A percentile compares a stretch with the other conserved stretches of the same genome.
phyloP scores from a whole-genome alignment of 2,888 invertebrate genomes.

The Oligia latruncula region DNA sequence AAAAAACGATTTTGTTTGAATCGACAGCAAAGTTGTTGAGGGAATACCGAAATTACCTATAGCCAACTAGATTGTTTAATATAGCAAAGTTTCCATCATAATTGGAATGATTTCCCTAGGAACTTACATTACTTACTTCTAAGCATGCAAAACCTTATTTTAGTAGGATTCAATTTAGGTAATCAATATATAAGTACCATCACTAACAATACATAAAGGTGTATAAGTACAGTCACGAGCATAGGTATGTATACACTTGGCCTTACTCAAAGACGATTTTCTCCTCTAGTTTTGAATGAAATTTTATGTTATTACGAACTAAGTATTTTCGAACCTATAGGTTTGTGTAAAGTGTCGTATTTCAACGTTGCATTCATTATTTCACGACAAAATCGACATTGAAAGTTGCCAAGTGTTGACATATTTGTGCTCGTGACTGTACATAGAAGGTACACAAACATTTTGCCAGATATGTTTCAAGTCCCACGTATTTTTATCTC shows the following conservation, averaged over 20 bases:
- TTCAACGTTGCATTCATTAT: too few relatives aligned
- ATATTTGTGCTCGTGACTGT: too few relatives aligned
- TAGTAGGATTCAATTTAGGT: conserved; percentile 16
- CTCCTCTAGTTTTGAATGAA: too few relatives aligned
- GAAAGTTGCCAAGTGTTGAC: too few relatives aligned
- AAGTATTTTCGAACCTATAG: too few relatives aligned
- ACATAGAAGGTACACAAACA: neutral
- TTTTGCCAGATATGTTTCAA: neutral
- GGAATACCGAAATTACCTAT: neutral
- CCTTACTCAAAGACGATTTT: too few relatives aligned
- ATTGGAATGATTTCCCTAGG: conserved; percentile 37
- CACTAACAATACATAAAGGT: neutral
- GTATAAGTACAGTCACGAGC: neutral
- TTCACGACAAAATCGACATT: too few relatives aligned
- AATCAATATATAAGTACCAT: neutral
- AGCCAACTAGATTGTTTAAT: conserved; percentile 10
- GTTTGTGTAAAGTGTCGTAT: too few relatives aligned
- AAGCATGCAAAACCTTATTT: conserved; percentile 2
- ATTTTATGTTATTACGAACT: too few relatives aligned
- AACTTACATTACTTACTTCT: conserved; percentile 1
- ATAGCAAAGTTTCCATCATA: conserved; percentile 9
- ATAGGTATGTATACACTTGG: too few relatives aligned
- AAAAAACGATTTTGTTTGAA: neutral
- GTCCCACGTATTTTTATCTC: too few relatives aligned
- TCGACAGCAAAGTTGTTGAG: neutral